Evolutionary conservation across 2,113 vertebrate genomes (phyloP), one percentile per base, ranked within the genome.

Genomic region (Hiodon tergisus): DNA sequence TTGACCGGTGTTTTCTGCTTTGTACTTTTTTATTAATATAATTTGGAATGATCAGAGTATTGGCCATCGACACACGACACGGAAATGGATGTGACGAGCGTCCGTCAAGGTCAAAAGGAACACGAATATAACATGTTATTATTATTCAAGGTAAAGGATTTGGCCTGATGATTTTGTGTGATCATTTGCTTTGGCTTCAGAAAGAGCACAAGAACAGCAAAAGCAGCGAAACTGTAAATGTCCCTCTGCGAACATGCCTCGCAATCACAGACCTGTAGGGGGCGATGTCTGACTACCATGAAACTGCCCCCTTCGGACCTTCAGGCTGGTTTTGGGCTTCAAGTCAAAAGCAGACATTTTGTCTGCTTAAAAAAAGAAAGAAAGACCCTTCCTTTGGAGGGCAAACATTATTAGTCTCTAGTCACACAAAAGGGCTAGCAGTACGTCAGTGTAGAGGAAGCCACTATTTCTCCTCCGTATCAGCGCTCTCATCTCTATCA

Each of bases 351-450:
- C 62, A 72, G 50, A 14, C 14, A 52, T 62, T 54, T 48, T 14
- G 51, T 14, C 17, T 7, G 10, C 65, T 59, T 66, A 63, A 16
- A 3, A 52, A 6, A 59, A 73, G 68, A 73, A 69, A 53, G 75
- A 53, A 55, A 58, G 51, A 69, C 1, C 9, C 67, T 57, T 54
- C 62, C 50, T n/a, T 71, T 79, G 78, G 81, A 84, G 82, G 77
- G 82, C 86, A 81, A 88, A 79, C 81, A 83, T 82, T 85, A 86
- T 87, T 84, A 84, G 81, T 86, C 81, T 69, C 61, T 65, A 59
- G 76, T 72, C 74, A 77, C 68, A 86, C 53, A 81, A 80, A 82
- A 62, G 78, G 76, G 72, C 47, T 69, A 58, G 70, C 67, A 79
- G 81, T 81, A 77, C 47, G 62, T 53, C 54, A 74, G 79, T 77